Evolutionary conservation across 2,888 invertebrate species (phyloP).

Genomic region (Scaptomyza cyrtandrae): DNA sequence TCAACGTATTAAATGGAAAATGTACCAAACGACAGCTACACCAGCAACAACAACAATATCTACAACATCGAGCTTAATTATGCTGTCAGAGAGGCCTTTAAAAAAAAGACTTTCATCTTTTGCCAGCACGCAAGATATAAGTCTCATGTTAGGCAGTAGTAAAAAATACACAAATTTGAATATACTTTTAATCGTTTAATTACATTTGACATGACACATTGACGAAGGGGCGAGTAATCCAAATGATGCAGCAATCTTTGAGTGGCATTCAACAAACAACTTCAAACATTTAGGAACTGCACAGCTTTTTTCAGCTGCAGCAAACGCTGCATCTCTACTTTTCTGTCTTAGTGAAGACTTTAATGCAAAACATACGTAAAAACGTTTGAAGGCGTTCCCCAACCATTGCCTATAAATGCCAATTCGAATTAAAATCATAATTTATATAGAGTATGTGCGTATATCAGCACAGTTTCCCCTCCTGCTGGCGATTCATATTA

Average conservation of each 20-base stretch:
- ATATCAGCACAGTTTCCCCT: not conserved
- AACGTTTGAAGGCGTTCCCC: conserved; percentile 35
- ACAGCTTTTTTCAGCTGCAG: not conserved
- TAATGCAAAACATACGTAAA: conserved; percentile 24
- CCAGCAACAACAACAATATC: conserved; percentile 22
- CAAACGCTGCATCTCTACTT: conserved; percentile 17
- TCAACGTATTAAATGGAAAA: conserved; percentile 62
- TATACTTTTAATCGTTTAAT: conserved; percentile 75
- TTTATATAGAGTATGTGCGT: conserved; percentile 19
- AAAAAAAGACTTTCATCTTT: conserved; percentile 75
- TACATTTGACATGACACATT: conserved; percentile 78
- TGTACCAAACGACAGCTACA: conserved; percentile 48
- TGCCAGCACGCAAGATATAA: conserved; percentile 43
- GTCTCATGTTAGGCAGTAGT: conserved; percentile 41
- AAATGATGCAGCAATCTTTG: conserved; percentile 51
- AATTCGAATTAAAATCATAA: conserved; percentile 61
- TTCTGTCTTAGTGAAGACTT: conserved; percentile 1
- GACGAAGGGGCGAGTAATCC: conserved; percentile 63
- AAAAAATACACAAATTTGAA: conserved; percentile 44
- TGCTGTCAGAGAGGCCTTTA: conserved; percentile 74
- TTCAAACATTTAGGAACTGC: conserved; percentile 18
- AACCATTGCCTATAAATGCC: conserved; percentile 42
- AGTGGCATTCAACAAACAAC: conserved; percentile 63
- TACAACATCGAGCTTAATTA: conserved; percentile 65
- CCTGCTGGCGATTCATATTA: conserved; percentile 43